A percentile compares a stretch with the other conserved stretches of the same genome.
These are phyloP conservation scores for Excalfactoria chinensis DNA, from an alignment of 2,113 vertebrate species.

Conservation along the genomic window DNA sequence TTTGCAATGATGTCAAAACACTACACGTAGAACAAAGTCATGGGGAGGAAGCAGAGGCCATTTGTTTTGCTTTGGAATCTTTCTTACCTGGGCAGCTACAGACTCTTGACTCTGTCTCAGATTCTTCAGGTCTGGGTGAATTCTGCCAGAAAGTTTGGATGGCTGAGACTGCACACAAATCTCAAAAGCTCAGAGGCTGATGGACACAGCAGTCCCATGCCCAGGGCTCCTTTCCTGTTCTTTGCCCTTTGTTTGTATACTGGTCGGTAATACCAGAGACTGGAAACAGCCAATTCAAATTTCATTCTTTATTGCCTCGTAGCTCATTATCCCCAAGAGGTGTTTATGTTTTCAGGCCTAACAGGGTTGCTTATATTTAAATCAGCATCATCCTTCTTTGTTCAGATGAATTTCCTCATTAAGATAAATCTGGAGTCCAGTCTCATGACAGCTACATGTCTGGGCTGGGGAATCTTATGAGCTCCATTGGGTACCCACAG, in stretches of 20 bases:
- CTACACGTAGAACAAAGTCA: neutral
- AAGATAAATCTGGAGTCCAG: neutral
- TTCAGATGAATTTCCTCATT: neutral
- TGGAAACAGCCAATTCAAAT: neutral
- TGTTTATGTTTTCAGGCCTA: neutral
- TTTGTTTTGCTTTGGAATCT: neutral
- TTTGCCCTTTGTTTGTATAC: accelerated
- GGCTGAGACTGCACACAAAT: neutral
- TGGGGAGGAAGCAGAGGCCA: neutral
- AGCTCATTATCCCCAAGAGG: neutral
- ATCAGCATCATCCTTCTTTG: neutral
- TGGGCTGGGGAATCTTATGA: neutral
- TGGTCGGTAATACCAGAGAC: neutral
- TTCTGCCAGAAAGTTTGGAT: neutral
- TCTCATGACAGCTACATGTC: neutral
- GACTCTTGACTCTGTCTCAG: neutral
- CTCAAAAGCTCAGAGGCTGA: neutral
- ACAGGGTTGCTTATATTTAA: neutral
- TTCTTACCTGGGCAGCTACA: neutral
- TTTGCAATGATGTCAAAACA: neutral
- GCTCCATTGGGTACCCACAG: accelerated
- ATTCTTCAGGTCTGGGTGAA: neutral
- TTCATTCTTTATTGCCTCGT: neutral
- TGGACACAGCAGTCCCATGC: neutral
- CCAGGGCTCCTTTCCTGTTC: neutral